phyloP scores from a whole-genome alignment of 92 coral and sea anemone genomes.

The Muricea muricata region DNA sequence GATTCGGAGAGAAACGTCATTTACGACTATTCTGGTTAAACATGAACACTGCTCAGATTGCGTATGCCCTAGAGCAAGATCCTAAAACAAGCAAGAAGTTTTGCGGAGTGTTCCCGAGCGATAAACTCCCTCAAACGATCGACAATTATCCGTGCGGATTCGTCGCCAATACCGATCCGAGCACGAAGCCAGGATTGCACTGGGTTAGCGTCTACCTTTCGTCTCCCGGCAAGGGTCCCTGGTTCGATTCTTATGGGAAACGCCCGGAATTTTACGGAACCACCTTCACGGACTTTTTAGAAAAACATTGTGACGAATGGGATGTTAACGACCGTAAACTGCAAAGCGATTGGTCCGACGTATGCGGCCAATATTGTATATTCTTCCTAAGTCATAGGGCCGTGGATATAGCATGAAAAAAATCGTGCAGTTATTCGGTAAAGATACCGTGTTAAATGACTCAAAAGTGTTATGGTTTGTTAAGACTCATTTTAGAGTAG shows the following conservation, averaged over 20 bases:
- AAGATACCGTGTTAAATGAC: neutral
- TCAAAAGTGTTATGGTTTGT: neutral
- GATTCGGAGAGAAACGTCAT: slow-evolving; percentile 45
- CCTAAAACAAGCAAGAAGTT: slow-evolving; percentile 20
- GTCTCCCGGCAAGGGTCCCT: neutral
- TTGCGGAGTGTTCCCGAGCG: neutral
- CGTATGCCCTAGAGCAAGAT: neutral
- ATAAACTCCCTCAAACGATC: neutral
- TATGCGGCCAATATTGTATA: slow-evolving; percentile 17
- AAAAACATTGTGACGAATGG: neutral
- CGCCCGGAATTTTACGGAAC: slow-evolving; percentile 31
- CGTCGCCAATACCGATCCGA: slow-evolving; percentile 23
- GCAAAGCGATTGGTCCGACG: slow-evolving; percentile 17
- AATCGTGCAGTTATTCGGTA: neutral
- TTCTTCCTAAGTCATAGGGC: slow-evolving; percentile 17
- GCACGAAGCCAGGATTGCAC: slow-evolving; percentile 24
- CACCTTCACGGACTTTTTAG: slow-evolving; percentile 36
- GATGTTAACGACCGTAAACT: neutral
- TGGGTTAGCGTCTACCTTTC: slow-evolving; percentile 56
- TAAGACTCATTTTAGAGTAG: neutral
- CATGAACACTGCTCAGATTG: slow-evolving; percentile 17
- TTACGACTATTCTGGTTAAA: slow-evolving; percentile 5
- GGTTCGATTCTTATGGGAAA: slow-evolving; percentile 49
- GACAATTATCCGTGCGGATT: slow-evolving; percentile 25
- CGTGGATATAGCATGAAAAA: neutral